Conservation (phyloP, 2,888 invertebrate species). For the Melangyna quadrimaculata region DNA sequence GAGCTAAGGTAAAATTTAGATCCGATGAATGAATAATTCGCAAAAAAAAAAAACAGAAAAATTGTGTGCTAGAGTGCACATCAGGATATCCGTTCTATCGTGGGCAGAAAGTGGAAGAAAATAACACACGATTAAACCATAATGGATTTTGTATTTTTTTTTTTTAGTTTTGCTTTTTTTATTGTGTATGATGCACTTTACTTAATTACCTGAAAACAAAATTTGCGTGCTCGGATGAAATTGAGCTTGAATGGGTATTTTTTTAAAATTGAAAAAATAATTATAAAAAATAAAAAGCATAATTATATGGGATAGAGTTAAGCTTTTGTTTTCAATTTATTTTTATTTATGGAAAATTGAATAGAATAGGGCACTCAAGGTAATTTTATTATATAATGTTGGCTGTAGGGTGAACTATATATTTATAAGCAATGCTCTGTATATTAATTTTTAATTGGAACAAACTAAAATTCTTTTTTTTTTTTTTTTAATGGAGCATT, state of each 20-base stretch:
- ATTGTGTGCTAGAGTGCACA: conserved; percentile 13
- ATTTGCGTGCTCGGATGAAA: background rate
- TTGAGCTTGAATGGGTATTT: background rate
- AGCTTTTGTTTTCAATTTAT: background rate
- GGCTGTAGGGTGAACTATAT: too few relatives aligned
- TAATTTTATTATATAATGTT: too few relatives aligned
- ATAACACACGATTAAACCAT: conserved; percentile 4
- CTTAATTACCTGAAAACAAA: background rate
- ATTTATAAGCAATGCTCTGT: too few relatives aligned
- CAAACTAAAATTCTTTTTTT: too few relatives aligned
- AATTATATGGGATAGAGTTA: background rate
- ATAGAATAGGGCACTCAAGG: too few relatives aligned
- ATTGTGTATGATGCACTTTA: background rate
- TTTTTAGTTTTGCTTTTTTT: background rate
- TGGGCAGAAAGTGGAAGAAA: conserved; percentile 18
- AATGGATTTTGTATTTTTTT: background rate
- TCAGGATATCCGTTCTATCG: conserved; percentile 51
- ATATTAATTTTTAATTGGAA: too few relatives aligned
- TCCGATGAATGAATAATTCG: conserved; percentile 57
- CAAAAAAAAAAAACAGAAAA: background rate
- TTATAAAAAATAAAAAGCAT: background rate
- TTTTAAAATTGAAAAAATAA: background rate
- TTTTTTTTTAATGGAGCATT: too few relatives aligned
- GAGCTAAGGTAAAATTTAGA: background rate
- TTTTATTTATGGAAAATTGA: background rate